Evolutionary conservation across 2,888 invertebrate species (phyloP), one percentile per base, ranked within the genome.

Genomic region (Xylota sylvarum): DNA sequence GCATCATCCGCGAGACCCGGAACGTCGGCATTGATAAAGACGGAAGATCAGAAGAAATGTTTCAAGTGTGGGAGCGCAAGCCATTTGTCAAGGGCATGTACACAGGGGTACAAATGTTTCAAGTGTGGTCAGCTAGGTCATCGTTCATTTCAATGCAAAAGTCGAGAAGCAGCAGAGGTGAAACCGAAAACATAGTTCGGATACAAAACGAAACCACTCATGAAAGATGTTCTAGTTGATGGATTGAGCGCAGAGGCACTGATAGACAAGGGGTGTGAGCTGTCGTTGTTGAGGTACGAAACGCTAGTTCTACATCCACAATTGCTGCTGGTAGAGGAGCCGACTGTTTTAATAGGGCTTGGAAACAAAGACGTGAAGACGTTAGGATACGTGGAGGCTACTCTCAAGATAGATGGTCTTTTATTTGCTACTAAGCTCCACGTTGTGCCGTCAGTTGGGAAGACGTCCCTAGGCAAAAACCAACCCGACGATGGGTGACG

Each of bases 71-170:
- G 17, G 14, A 9, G 6, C 17, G 14, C 5, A 46, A 46, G 17
- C 17, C 46, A 46, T 46, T 0, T 46, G 17, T 14, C 14, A 2
- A 14, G 46, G 14, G 14, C 46, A 46, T 46, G 46, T 2, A 46
- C 46, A 4, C 46, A 46, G 17, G 17, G 46, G 46, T 46, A 46
- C 17, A 46, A 46, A 0, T 46, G 46, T 6, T 79, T 79, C 23
- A 64, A 37, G 30, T 81, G 73, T 27, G 50, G 67, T 10, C 12
- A 67, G 10, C 9, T 67, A 23, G 74, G 67, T 6, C 81, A 74
- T 40, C 23, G 55, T n/a, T 60, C 67, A 2, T 74, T 74, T 32
- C 60, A 73, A 23, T 65, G 80, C 17, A 72, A 64, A 3, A 52
- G 7, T 5, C 46, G 1, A 60, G 6, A 5, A n/a, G 10, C 19